A percentile compares a stretch with the other conserved stretches of the same genome.
Evolutionary conservation across 1,140 invertebrate species (phyloP).

Genomic region (Bemisia tabaci): DNA sequence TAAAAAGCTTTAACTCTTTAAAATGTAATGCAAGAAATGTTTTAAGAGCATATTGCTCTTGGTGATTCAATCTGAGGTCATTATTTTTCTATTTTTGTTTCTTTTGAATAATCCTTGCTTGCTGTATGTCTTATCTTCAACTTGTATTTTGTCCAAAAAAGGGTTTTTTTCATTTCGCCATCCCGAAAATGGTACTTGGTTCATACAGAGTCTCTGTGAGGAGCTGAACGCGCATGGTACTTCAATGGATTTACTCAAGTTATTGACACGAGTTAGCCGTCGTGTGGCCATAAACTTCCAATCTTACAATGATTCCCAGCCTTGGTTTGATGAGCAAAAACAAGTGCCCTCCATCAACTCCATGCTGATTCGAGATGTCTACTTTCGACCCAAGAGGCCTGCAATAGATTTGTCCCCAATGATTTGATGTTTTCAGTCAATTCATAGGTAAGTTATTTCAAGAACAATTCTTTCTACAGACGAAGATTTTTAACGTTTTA

Average conservation of each 20-base stretch:
- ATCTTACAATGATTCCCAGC: conserved; percentile 36
- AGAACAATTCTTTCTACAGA: too few species aligned
- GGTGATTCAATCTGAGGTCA: too few species aligned
- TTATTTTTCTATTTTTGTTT: neutral
- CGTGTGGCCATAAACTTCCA: conserved; percentile 45
- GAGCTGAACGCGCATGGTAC: conserved; percentile 36
- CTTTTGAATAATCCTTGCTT: neutral
- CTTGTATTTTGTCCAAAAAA: conserved; percentile 24
- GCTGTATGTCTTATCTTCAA: neutral
- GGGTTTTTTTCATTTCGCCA: conserved; percentile 56
- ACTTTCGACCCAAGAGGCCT: conserved; percentile 32
- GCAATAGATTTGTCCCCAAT: too few species aligned
- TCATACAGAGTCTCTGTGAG: conserved; percentile 47
- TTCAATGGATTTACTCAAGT: conserved; percentile 40
- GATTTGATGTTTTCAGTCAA: too few species aligned
- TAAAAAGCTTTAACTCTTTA: too few species aligned
- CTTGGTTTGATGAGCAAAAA: conserved; percentile 41
- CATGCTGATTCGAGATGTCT: conserved; percentile 49
- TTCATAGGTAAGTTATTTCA: too few species aligned
- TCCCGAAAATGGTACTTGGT: conserved; percentile 50
- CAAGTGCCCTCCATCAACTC: conserved; percentile 51
- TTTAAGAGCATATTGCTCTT: too few species aligned
- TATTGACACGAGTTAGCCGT: conserved; percentile 48
- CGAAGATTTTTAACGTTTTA: too few species aligned
- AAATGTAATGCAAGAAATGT: too few species aligned